These are phyloP conservation scores for Pogona vitticeps DNA, from an alignment of 2,113 vertebrate species.

Conservation along the genomic window DNA sequence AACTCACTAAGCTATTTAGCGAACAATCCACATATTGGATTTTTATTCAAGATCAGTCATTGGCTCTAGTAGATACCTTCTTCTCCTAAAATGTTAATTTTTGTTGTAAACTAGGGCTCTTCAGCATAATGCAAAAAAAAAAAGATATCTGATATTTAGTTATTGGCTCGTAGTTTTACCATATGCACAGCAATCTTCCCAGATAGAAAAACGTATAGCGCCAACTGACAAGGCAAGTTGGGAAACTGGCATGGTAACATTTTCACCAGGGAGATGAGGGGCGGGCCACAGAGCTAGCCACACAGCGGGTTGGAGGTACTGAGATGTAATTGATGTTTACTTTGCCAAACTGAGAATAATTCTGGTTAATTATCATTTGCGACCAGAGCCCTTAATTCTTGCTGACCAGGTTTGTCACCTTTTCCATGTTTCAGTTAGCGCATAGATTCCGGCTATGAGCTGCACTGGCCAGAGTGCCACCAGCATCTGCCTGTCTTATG, in stretches of 20 bases:
- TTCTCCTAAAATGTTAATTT: too few species aligned
- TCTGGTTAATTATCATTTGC: not conserved
- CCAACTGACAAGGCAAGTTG: not conserved
- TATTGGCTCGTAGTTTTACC: not conserved
- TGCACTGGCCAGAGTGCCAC: not conserved
- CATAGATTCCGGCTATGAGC: too few species aligned
- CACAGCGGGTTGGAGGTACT: not conserved
- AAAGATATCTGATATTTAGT: too few species aligned
- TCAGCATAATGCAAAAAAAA: too few species aligned
- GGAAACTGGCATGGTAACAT: not conserved
- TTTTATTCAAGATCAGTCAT: not conserved
- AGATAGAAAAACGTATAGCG: not conserved
- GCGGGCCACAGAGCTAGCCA: not conserved
- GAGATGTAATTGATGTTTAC: not conserved
- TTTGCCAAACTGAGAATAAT: slow-evolving; percentile 4
- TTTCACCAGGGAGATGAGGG: not conserved
- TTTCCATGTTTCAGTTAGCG: too few species aligned
- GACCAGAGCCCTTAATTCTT: not conserved
- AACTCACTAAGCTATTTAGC: too few species aligned
- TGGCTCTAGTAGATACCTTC: not conserved
- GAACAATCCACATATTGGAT: too few species aligned
- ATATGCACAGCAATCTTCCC: not conserved
- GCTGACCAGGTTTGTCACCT: too few species aligned
- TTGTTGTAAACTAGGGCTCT: too few species aligned
- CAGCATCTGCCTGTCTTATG: not conserved